Base-by-base conservation (phyloP, 23 tunicate species). In the Oikopleura albicans region DNA sequence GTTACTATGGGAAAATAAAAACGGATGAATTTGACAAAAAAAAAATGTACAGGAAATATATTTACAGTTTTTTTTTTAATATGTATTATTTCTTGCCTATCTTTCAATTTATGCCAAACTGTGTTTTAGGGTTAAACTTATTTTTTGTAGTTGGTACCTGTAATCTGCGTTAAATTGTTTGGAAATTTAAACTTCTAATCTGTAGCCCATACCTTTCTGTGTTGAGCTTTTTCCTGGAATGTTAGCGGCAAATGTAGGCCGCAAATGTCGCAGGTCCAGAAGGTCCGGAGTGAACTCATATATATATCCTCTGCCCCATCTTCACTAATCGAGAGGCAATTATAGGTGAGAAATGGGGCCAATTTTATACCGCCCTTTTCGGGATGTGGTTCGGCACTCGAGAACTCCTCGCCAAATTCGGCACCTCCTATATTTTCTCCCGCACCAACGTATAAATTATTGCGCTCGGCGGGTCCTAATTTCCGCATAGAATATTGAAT, bases 201-300 rank as follows among this genome's bases (percentile, higher is more conserved):
- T n/a, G n/a, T n/a, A n/a, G n/a, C n/a, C n/a, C n/a, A n/a, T 71
- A 71, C 79, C 79, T 31, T 71, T 71, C 79, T 71, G 31, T 71
- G 79, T 35, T 12, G 35, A 16, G 79, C 31, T n/a, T n/a, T 16
- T n/a, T 71, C 79, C 37, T 71, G 79, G 35, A 91, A 75, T 4
- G 96, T 91, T 59, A 91, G 1, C 1, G 91, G 96, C 87, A 91
- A 1, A 56, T 88, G 89, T 0, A 88, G 57, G 22, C 86, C 40
- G 39, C 96, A 91, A 56, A 75, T 83, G 0, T 90, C 91, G 38
- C 96, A 91, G 35, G 96, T 91, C 96, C 96, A 91, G 76, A 91
- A 91, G 40, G 84, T 85, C 35, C 96, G 75, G 16, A 91, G 56
- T 37, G 89, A 87, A 83, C 86, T 88, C 41, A 86, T 84, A 39